Evolutionary conservation across 2,797 vertebrate genomes (phyloP).

Genomic region (Malurus splendens): DNA sequence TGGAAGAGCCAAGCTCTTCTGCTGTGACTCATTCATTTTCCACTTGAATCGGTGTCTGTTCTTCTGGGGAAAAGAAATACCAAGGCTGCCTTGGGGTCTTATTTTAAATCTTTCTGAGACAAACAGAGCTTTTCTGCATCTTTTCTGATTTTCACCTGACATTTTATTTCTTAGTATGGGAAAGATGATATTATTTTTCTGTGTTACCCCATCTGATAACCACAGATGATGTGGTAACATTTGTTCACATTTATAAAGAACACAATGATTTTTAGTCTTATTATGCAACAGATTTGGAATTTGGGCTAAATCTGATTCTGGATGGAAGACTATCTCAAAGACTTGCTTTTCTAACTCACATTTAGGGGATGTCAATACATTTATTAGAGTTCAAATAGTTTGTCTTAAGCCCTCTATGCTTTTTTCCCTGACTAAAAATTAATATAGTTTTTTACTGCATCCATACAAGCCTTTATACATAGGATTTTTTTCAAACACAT

Average conservation of each 20-base stretch:
- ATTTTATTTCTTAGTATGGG: not conserved
- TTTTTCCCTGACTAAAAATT: not conserved
- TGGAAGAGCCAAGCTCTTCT: not conserved
- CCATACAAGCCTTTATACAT: not conserved
- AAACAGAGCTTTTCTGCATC: not conserved
- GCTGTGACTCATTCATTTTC: conserved; percentile 22
- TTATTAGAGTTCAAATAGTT: not conserved
- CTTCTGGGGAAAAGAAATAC: not conserved
- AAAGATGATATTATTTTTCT: not conserved
- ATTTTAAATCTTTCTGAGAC: not conserved
- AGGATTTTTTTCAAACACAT: not conserved
- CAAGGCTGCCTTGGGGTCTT: not conserved
- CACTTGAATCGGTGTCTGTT: not conserved
- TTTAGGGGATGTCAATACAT: not conserved
- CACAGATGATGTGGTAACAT: not conserved
- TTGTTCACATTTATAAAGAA: not conserved
- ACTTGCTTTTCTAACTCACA: not conserved
- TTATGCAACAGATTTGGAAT: not conserved
- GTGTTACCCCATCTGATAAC: not conserved
- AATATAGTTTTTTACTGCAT: not conserved
- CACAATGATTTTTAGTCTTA: not conserved
- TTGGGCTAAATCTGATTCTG: not conserved
- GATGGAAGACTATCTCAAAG: not conserved
- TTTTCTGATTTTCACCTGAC: not conserved
- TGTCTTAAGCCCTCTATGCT: not conserved